phyloP scores from a whole-genome alignment of 2,888 invertebrate species.

The Parelbella ahira region DNA sequence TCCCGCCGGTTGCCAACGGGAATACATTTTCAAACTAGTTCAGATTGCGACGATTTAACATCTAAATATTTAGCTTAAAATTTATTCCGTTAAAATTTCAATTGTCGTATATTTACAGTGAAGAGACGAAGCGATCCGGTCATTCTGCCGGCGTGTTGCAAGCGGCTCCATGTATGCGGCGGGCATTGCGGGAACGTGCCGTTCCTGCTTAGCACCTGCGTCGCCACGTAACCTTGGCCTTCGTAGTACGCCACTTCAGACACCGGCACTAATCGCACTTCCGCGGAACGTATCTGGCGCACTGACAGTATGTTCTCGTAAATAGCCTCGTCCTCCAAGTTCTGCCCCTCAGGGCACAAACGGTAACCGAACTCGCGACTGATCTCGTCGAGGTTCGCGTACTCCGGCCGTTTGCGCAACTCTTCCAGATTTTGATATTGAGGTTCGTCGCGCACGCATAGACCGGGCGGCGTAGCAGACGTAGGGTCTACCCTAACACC shows the following conservation, averaged over 20 bases:
- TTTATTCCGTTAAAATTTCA: too few relatives aligned
- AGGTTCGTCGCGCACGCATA: conserved; percentile 68
- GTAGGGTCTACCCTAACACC: conserved; percentile 66
- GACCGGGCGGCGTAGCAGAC: conserved; percentile 56
- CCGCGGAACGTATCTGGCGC: conserved; percentile 74
- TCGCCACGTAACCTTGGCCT: conserved; percentile 74
- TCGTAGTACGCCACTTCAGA: conserved; percentile 75
- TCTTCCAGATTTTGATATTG: conserved; percentile 74
- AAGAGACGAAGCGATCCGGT: conserved; percentile 65
- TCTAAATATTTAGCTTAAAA: too few relatives aligned
- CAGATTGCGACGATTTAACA: too few relatives aligned
- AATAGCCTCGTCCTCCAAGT: conserved; percentile 75
- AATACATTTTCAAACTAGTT: neutral
- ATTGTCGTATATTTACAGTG: conserved; percentile 66
- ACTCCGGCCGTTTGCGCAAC: conserved; percentile 71
- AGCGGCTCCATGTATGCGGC: conserved; percentile 72
- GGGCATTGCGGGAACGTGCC: conserved; percentile 77
- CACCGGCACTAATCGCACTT: conserved; percentile 76
- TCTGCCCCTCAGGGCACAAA: conserved; percentile 75
- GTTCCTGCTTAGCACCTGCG: conserved; percentile 72
- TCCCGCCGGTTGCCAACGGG: conserved; percentile 4
- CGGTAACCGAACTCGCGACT: conserved; percentile 76
- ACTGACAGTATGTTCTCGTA: conserved; percentile 76
- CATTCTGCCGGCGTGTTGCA: conserved; percentile 63
- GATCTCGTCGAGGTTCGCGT: conserved; percentile 74